Percentiles rank a stretch among this genome's conserved stretches.
Conservation (phyloP, 2,888 invertebrate genomes). For the Archips crataeganus region DNA sequence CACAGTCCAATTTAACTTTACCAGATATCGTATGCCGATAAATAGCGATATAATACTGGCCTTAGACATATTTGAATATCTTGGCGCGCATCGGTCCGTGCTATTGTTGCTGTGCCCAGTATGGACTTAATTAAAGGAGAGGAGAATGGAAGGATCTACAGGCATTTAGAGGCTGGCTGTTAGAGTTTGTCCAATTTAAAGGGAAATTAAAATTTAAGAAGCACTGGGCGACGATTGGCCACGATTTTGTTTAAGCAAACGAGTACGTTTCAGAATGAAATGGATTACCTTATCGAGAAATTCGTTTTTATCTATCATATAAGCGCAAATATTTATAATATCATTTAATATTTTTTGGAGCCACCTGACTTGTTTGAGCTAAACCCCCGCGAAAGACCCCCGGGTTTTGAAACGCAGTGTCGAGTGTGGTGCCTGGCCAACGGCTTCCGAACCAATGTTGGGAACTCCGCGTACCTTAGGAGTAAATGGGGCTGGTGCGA, state of each 20-base stretch:
- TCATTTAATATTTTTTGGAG: no score
- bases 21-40: conserved; percentile 58
- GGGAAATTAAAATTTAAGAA: conserved; percentile 38
- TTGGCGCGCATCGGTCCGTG: conserved; percentile 75
- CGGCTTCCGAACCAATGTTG: no score
- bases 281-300: not conserved
- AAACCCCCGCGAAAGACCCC: no score
- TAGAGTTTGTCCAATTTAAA: conserved; percentile 46
- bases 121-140: conserved; percentile 84
- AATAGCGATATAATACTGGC: conserved; percentile 77
- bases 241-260: conserved; percentile 19
- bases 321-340: no score
- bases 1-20: conserved; percentile 33
- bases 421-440: no score
- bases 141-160: conserved; percentile 76
- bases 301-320: no score
- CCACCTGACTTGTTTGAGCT: no score
- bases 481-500: no score
- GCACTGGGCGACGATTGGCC: conserved; percentile 23
- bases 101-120: conserved; percentile 82
- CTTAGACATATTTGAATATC: conserved; percentile 85
- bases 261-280: not conserved
- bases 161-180: conserved; percentile 79
- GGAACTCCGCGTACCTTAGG: no score
- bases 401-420: no score